These are phyloP conservation scores for Pleuronectes platessa DNA, from an alignment of 2,113 vertebrate genomes.

Conservation along the genomic window DNA sequence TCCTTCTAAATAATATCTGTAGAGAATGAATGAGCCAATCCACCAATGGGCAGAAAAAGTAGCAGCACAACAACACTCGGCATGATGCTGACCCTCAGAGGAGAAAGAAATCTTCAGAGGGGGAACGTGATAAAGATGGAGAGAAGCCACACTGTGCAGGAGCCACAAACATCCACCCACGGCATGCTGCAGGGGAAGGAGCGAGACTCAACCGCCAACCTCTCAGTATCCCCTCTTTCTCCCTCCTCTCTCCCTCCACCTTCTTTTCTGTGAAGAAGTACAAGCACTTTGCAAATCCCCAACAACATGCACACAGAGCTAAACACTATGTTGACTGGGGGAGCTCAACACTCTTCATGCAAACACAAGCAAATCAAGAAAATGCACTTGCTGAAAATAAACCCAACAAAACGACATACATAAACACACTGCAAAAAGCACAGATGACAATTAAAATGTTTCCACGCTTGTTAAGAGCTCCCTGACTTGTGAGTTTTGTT, in stretches of 20 bases:
- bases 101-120: background rate
- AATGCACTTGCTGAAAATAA: no score
- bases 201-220: background rate
- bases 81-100: background rate
- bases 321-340: background rate
- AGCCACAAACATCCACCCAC: background rate
- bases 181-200: background rate
- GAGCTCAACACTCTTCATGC: no score
- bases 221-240: background rate
- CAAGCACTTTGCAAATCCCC: background rate
- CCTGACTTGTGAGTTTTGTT: background rate
- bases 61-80: background rate
- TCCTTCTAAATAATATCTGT: no score
- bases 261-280: background rate
- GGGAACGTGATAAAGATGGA: background rate
- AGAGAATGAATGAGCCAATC: no score
- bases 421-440: no score
- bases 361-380: no score
- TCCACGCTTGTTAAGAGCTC: background rate
- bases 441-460: no score
- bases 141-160: background rate
- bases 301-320: background rate
- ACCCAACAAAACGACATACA: no score
- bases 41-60: background rate
- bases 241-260: background rate